These are phyloP conservation scores for Natator depressus DNA, from an alignment of 2,113 vertebrate genomes.

Conservation along the genomic window DNA sequence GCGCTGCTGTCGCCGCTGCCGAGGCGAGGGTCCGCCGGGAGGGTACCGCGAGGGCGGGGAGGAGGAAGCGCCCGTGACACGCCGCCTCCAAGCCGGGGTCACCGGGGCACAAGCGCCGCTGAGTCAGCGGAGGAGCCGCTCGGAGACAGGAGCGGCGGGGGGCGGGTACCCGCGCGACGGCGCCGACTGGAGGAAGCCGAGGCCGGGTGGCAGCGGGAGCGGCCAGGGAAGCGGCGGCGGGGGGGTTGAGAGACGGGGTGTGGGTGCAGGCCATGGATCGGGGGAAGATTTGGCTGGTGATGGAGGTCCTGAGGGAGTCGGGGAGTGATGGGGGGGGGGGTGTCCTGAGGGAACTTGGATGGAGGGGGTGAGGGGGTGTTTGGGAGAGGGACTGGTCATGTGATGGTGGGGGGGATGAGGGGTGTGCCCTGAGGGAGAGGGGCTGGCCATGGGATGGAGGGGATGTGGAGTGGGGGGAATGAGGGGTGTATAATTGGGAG, in stretches of 20 bases:
- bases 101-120: not conserved
- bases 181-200: not conserved
- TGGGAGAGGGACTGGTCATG: not conserved
- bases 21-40: not conserved
- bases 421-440: no score
- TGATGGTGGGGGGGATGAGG: not conserved
- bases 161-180: not conserved
- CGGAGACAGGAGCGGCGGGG: not conserved
- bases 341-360: not conserved
- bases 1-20: not conserved
- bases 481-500: not conserved
- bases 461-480: not conserved
- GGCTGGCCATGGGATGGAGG: not conserved
- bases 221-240: slow-evolving; percentile 57
- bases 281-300: no score
- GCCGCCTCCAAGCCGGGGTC: not conserved
- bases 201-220: not conserved
- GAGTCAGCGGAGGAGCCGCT: not conserved
- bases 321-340: not conserved
- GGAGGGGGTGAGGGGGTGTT: not conserved
- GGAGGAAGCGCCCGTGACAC: not conserved
- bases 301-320: not conserved
- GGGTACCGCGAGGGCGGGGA: not conserved
- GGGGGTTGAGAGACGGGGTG: not conserved
- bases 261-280: not conserved